Evolutionary conservation across 2,888 invertebrate genomes (phyloP).

Genomic region (Cheilosia soror): DNA sequence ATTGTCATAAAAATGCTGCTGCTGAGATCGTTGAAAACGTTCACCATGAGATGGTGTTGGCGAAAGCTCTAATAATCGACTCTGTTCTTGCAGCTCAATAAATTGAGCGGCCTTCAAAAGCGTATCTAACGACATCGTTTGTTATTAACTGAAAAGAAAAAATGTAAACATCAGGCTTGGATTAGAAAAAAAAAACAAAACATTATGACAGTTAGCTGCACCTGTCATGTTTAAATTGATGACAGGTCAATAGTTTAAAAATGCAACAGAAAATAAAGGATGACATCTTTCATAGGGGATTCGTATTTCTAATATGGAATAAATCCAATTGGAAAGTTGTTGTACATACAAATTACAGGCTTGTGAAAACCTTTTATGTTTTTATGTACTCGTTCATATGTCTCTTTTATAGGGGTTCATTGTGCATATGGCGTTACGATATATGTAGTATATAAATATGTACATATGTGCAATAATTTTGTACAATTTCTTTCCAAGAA

Average conservation of each 20-base stretch:
- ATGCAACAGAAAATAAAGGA: background rate
- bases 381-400: background rate
- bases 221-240: slow-evolving; percentile 16
- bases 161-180: slow-evolving; percentile 3
- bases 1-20: slow-evolving; percentile 66
- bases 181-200: background rate
- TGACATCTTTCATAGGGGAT: background rate
- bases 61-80: slow-evolving; percentile 43
- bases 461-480: background rate
- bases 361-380: no score
- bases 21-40: slow-evolving; percentile 64
- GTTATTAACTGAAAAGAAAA: slow-evolving; percentile 33
- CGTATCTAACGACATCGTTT: slow-evolving; percentile 71
- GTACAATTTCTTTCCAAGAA: slow-evolving; percentile 1
- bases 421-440: no score
- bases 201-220: slow-evolving; percentile 14
- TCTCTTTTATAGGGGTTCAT: background rate
- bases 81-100: slow-evolving; percentile 66
- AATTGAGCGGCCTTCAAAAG: slow-evolving; percentile 69
- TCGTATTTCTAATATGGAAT: background rate
- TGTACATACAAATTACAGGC: background rate
- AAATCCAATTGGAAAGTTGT: background rate
- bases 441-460: no score
- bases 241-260: slow-evolving; percentile 22
- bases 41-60: slow-evolving; percentile 50